Base-by-base conservation (phyloP, 2,797 vertebrate genomes). In the Psittacula derbiana region DNA sequence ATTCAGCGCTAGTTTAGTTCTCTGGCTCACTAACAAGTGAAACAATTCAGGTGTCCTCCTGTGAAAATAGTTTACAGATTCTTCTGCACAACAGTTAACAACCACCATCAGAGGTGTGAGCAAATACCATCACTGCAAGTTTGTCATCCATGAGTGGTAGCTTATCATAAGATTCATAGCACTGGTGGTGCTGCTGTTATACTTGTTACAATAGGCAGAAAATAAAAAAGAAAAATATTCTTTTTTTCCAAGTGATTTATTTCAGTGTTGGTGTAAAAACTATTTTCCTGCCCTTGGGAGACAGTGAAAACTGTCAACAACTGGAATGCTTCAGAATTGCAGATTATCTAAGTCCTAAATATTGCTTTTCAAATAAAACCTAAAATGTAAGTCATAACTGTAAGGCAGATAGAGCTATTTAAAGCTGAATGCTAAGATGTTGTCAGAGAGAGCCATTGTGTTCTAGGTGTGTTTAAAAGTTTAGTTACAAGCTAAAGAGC, bases 351-450 rank as follows among this genome's bases (percentile, higher is more conserved):
- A 90, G 79, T 79, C 23, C 50, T 55, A 79, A 90, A 79, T 72
- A 55, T 46, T 79, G 58, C 3, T 86, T 95, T 95, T 66, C n/a
- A 88, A 92, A 90, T 86, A 90, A 94, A 88, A 55, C 36, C 55
- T 79, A 62, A 90, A 86, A 60, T 62, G 16, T 53, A 72, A 86
- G 30, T 81, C 12, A 33, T 62, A 86, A 69, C 62, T 81, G 19
- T 36, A 75, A 86, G 62, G 50, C 21, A 83, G 46, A 74, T 70
- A 90, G 20, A 81, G 5, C 14, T 88, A 44, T 62, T 83, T 81
- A 81, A 92, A 58, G 8, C n/a, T 65, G 11, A 67, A 52, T 71
- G 13, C 19, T 58, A 62, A 95, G 91, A 86, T 33, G 31, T 62
- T 70, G 11, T 16, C 47, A 71, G 12, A 71, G 25, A 31, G 24